Evolutionary conservation across 2,888 invertebrate genomes (phyloP).

Genomic region (Sarcophaga rosellei): DNA sequence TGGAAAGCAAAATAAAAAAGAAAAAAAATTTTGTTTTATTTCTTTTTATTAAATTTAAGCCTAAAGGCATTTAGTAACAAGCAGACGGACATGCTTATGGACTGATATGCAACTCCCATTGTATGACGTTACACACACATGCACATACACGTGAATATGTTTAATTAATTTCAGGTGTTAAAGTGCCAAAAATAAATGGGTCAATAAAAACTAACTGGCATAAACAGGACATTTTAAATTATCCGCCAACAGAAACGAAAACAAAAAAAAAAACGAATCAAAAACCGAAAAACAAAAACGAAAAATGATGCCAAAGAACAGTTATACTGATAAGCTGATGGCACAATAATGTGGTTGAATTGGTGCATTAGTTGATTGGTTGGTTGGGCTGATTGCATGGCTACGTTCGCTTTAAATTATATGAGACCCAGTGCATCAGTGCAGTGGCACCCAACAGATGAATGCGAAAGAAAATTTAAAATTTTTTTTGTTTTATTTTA

Average conservation of each 20-base stretch:
- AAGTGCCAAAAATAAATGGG: conserved; percentile 68
- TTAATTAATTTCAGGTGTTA: conserved; percentile 69
- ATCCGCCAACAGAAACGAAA: conserved; percentile 4
- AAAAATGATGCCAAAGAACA: conserved; percentile 38
- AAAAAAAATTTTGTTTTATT: not conserved
- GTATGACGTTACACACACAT: not conserved
- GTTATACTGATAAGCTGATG: conserved; percentile 19
- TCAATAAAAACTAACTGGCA: conserved; percentile 65
- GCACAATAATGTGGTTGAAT: not conserved
- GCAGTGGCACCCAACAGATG: conserved; percentile 22
- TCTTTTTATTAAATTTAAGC: conserved; percentile 49
- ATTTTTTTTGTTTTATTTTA: conserved; percentile 36
- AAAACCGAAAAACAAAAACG: not conserved
- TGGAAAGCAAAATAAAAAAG: not conserved
- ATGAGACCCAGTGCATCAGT: not conserved
- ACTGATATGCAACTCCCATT: not conserved
- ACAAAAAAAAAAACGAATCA: not conserved
- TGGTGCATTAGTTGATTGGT: conserved; percentile 14
- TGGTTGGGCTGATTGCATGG: not conserved
- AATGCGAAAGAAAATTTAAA: conserved; percentile 29
- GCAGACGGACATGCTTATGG: not conserved
- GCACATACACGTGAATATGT: conserved; percentile 32
- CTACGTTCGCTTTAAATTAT: conserved; percentile 7
- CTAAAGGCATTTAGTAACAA: conserved; percentile 48
- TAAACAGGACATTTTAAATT: conserved; percentile 63